Evolutionary conservation across 2,888 invertebrate genomes (phyloP).

Genomic region (Syrista parreyssii): DNA sequence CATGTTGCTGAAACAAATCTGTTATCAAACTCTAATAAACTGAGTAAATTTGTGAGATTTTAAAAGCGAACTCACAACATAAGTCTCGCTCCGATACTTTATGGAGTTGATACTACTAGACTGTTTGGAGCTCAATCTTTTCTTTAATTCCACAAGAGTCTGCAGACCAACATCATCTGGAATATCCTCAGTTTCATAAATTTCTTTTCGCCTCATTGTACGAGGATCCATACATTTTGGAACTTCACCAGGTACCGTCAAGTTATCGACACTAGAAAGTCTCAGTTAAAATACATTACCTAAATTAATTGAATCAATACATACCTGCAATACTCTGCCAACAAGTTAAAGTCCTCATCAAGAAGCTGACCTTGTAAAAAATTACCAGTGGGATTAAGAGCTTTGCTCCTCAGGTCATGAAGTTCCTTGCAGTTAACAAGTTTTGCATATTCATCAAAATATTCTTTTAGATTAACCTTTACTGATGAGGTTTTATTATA

Average conservation of each 20-base stretch:
- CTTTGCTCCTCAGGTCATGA: conserved; percentile 8
- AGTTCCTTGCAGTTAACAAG: conserved; percentile 14
- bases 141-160: conserved; percentile 44
- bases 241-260: conserved; percentile 50
- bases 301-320: neutral
- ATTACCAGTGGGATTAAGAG: conserved; percentile 16
- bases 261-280: conserved; percentile 46
- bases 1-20: conserved; percentile 37
- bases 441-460: conserved; percentile 39
- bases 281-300: neutral
- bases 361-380: conserved; percentile 11
- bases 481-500: conserved; percentile 39
- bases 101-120: conserved; percentile 11
- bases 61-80: conserved; percentile 42
- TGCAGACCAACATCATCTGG: conserved; percentile 41
- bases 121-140: conserved; percentile 35
- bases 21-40: neutral
- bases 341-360: conserved; percentile 63
- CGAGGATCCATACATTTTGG: conserved; percentile 25
- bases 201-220: conserved; percentile 24
- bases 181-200: conserved; percentile 35
- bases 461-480: conserved; percentile 41
- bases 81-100: conserved; percentile 52
- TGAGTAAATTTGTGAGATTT: neutral
- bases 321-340: conserved; percentile 68